Base-by-base conservation (phyloP, 2,113 vertebrate species). In the Forbesichthys papilliferus region DNA sequence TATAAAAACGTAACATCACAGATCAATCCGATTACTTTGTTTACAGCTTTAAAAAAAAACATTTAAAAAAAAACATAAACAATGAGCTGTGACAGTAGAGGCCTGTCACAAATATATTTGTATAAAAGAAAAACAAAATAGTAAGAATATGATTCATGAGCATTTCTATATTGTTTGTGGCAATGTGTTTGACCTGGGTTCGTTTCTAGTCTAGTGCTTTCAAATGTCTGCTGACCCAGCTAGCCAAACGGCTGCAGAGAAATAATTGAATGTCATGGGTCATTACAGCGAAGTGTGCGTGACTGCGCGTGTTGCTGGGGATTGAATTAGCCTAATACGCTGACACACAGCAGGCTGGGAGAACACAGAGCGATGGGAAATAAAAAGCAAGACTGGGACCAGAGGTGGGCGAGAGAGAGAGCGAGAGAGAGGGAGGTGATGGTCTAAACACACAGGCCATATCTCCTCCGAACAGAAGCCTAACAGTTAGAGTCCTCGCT, bases 221-320 rank as follows among this genome's bases (percentile, higher is more conserved):
- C 9, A 74, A 80, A 86, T 75, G 68, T 57, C 78, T 68, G 70
- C 76, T 82, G 80, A 84, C 62, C 75, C 69, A 75, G 75, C 68
- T 61, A 71, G 76, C 77, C 60, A 54, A 75, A 69, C 61, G 46
- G 64, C 33, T n/a, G 68, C 61, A 11, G 62, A 46, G 74, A 75
- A 75, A 86, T 89, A 86, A 86, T 88, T 87, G 84, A 86, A 88
- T 87, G 82, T 80, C 85, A 83, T 72, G 83, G 83, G 86, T 87
- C 82, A 80, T 83, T 88, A 88, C 76, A 72, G 72, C 58, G 70
- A 69, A 80, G 80, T 60, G 65, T 36, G 76, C 84, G 80, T 68
- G 80, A 57, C 62, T 36, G 76, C 84, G 80, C 69, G 74, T 78
- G 71, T 68, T 42, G 36, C 36, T 48, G 71, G 75, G 84, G 79